Base-by-base conservation (phyloP, 2,797 vertebrate species). In the Premnoplex brunnescens region DNA sequence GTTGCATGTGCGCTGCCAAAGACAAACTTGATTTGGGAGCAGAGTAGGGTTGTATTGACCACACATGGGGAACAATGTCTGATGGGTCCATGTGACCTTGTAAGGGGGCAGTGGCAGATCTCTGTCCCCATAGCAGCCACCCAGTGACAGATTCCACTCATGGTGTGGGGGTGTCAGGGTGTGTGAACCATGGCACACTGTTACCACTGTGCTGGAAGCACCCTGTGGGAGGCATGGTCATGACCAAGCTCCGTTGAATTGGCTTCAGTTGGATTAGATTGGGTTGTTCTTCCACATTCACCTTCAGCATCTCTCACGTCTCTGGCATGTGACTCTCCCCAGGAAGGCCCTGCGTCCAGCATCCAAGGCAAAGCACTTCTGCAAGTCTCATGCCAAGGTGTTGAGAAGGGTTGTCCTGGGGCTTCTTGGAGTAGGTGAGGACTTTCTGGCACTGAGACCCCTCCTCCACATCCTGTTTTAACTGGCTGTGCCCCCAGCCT, bases 381-480 rank as follows among this genome's bases (percentile, higher is more conserved):
- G 96, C 95, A 98, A 97, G 94, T 67, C 96, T 93, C 98, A 99
- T 43, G 90, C 93, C 30, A 92, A 88, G 88, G 90, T 96, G 66
- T 93, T 99, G 41, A 98, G 95, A 81, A 97, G 96, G 83, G 82
- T 98, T 19, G 4, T 92, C 83, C 91, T 97, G 78, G 98, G 95
- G 34, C 58, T 99, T 69, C 97, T 99, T 23, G 98, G 97, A 94
- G 97, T 98, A 97, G 99, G 99, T 99, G 98, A 98, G 97, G 80
- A 43, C 43, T 75, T 78, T 28, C 20, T 1, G 0, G 37, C 51
- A 78, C 30, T 10, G 43, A 74, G 37, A 59, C 17, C 8, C 21
- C 59, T 43, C 1, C 1, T 79, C 41, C n/a, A 10, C 27, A 43
- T 30, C 39, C 39, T 48, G 76, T 86, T 68, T 72, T 76, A 52